phyloP scores from a whole-genome alignment of 2,888 invertebrate species.

The Torymus texanus region DNA sequence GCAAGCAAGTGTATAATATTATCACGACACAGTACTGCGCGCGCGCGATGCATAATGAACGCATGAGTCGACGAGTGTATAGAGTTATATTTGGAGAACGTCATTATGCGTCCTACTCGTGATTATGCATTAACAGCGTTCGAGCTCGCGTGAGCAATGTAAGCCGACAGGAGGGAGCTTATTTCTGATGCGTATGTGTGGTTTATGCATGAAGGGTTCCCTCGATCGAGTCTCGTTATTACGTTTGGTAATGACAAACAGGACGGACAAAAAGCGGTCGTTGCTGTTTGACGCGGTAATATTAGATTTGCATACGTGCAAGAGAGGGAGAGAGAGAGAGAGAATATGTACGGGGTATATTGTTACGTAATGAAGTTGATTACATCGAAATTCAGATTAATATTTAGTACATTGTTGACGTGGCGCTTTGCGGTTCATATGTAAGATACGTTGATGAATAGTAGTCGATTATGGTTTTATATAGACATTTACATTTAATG shows the following conservation, averaged over 20 bases:
- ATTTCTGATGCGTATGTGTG: background rate
- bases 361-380: no score
- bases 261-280: background rate
- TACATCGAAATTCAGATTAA: no score
- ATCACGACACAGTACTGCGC: no score
- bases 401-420: no score
- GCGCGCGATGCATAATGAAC: background rate
- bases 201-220: no score
- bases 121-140: constrained; percentile 23
- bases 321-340: no score
- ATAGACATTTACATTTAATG: no score
- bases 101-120: constrained; percentile 26
- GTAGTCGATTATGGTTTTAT: no score
- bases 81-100: constrained; percentile 25
- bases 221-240: background rate
- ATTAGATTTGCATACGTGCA: background rate
- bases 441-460: no score
- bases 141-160: background rate
- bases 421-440: no score
- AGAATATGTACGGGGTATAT: no score
- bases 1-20: no score
- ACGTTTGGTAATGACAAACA: constrained; percentile 8
- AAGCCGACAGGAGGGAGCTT: background rate
- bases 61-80: background rate
- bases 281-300: background rate